A percentile compares a stretch with the other conserved stretches of the same genome.
These are phyloP conservation scores for Melanophora roralis DNA, from an alignment of 2,888 invertebrate genomes.

Conservation along the genomic window DNA sequence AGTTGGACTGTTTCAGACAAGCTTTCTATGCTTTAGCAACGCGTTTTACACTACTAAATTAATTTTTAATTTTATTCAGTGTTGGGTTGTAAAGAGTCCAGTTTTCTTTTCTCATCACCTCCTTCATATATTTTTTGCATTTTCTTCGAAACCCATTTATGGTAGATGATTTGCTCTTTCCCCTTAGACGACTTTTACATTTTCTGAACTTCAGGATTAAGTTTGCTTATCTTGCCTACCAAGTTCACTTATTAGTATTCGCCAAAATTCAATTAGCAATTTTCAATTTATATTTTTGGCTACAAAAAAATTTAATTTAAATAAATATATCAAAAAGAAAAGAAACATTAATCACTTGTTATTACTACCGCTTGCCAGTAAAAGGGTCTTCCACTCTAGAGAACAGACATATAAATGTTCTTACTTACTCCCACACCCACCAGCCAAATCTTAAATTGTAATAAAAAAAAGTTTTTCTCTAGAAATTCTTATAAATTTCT, in stretches of 20 bases:
- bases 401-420: not conserved
- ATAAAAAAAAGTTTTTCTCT: constrained; percentile 5
- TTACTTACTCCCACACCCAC: constrained; percentile 14
- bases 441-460: constrained; percentile 13
- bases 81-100: too few relatives aligned
- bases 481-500: constrained; percentile 46
- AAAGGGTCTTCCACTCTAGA: not conserved
- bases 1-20: too few relatives aligned
- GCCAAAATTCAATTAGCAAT: not conserved
- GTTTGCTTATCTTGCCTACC: not conserved
- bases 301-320: constrained; percentile 36
- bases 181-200: too few relatives aligned
- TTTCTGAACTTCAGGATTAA: too few relatives aligned
- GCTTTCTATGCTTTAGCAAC: too few relatives aligned
- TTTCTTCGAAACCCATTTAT: too few relatives aligned
- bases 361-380: not conserved
- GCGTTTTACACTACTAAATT: too few relatives aligned
- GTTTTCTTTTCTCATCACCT: too few relatives aligned
- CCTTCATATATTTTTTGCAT: too few relatives aligned
- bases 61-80: too few relatives aligned
- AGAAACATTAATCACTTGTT: constrained; percentile 28
- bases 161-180: too few relatives aligned
- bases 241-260: not conserved
- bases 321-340: constrained; percentile 19
- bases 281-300: not conserved